Evolutionary conservation across 2,797 vertebrate genomes (phyloP).

Genomic region (Apogon hyalosoma): DNA sequence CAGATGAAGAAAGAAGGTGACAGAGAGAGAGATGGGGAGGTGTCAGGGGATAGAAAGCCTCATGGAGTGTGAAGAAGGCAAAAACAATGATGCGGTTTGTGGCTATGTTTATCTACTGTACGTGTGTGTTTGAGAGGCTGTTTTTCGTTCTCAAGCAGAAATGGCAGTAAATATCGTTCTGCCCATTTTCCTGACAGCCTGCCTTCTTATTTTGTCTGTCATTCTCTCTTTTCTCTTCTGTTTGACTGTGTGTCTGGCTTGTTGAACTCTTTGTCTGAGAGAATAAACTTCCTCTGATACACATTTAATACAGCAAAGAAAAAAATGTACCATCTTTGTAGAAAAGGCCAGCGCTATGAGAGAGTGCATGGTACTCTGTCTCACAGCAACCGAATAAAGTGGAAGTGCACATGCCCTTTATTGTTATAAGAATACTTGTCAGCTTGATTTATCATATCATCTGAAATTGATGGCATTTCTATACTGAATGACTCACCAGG

Average conservation of each 20-base stretch:
- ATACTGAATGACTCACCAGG: too few relatives aligned
- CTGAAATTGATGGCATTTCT: too few relatives aligned
- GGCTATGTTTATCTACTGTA: conserved; percentile 54
- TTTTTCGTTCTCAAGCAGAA: conserved; percentile 31
- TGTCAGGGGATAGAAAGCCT: conserved; percentile 53
- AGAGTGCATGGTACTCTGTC: too few relatives aligned
- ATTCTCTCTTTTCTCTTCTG: not conserved
- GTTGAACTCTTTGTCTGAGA: not conserved
- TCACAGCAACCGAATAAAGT: too few relatives aligned
- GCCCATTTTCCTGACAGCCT: conserved; percentile 34
- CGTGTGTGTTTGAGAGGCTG: conserved; percentile 5
- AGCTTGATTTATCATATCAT: too few relatives aligned
- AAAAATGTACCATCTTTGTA: too few relatives aligned
- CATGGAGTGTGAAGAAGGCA: conserved; percentile 51
- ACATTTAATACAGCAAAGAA: too few relatives aligned
- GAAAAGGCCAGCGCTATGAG: too few relatives aligned
- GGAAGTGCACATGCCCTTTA: too few relatives aligned
- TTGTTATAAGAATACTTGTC: too few relatives aligned
- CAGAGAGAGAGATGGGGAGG: conserved; percentile 30
- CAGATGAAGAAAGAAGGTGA: conserved; percentile 63
- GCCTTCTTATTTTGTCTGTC: conserved; percentile 12
- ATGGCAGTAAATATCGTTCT: conserved; percentile 36
- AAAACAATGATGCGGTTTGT: conserved; percentile 61
- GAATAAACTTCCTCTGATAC: not conserved
- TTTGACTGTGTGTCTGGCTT: conserved; percentile 20